Conservation (phyloP, 2,113 vertebrate species). For the Jaculus jaculus region DNA sequence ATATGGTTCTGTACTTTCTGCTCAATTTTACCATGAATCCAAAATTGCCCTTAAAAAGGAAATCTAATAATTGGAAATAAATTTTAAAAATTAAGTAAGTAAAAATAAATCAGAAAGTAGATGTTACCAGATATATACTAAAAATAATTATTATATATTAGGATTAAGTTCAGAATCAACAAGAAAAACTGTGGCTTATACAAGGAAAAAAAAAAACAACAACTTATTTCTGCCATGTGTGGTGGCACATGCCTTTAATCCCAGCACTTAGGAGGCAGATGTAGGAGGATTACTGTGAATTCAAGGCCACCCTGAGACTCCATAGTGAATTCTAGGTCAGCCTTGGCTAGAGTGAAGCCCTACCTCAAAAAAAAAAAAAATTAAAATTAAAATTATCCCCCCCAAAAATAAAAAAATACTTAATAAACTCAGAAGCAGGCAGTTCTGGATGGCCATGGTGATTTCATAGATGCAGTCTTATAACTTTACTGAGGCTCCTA, state of each 20-base stretch:
- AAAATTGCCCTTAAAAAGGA: background rate
- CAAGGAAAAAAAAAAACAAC: conserved; percentile 23
- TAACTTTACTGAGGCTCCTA: background rate
- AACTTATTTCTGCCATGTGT: background rate
- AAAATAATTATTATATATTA: conserved; percentile 14
- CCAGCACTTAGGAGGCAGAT: too few species aligned
- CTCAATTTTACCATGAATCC: background rate
- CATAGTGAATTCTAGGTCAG: too few species aligned
- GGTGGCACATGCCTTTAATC: too few species aligned
- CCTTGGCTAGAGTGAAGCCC: too few species aligned
- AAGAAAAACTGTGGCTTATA: background rate
- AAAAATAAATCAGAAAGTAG: background rate
- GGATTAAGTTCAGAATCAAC: background rate
- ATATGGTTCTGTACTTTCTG: background rate
- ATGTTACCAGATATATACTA: background rate
- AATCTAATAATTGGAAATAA: background rate
- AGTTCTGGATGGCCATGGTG: background rate
- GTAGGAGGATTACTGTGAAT: too few species aligned
- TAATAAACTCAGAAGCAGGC: background rate
- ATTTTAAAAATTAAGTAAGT: background rate
- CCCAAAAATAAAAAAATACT: too few species aligned
- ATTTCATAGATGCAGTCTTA: background rate
- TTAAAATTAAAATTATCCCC: too few species aligned
- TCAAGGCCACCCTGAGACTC: too few species aligned
- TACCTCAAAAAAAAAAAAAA: too few species aligned